A percentile compares a stretch with the other conserved stretches of the same genome.
These are phyloP conservation scores for Colossoma macropomum DNA, from an alignment of 2,113 vertebrate genomes.

Conservation along the genomic window DNA sequence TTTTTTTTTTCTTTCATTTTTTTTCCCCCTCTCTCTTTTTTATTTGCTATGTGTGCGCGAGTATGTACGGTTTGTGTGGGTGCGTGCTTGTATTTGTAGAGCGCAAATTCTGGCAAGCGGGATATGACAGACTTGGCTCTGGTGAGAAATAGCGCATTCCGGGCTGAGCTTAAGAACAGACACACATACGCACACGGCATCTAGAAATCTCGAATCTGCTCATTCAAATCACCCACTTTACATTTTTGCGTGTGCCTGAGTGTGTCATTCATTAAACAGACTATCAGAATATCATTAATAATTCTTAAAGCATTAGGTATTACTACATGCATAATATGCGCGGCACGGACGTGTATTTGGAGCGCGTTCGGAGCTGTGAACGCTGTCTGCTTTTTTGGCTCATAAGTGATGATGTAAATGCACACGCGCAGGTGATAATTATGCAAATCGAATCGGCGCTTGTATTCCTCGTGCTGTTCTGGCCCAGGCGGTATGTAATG, in stretches of 20 bases:
- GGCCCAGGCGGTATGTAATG: slow-evolving; percentile 27
- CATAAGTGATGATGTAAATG: slow-evolving; percentile 29
- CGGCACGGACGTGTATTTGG: background rate
- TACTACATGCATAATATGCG: slow-evolving; percentile 14
- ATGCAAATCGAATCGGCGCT: slow-evolving; percentile 37
- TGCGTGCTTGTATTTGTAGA: slow-evolving; percentile 35
- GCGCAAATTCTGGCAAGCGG: slow-evolving; percentile 36
- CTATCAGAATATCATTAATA: slow-evolving; percentile 18
- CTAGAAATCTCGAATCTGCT: slow-evolving; percentile 22
- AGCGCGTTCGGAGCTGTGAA: slow-evolving; percentile 3
- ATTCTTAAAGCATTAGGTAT: background rate
- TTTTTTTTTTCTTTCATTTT: background rate
- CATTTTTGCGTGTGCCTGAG: background rate
- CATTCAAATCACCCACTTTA: slow-evolving; percentile 22
- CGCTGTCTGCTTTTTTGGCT: slow-evolving; percentile 36
- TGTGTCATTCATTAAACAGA: slow-evolving; percentile 26
- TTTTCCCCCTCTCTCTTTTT: background rate
- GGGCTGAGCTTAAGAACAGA: slow-evolving; percentile 28
- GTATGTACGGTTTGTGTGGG: slow-evolving; percentile 13
- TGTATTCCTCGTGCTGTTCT: slow-evolving; percentile 32
- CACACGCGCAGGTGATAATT: slow-evolving; percentile 54
- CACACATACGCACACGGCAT: background rate
- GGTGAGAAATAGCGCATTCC: slow-evolving; percentile 45
- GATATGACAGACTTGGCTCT: slow-evolving; percentile 44
- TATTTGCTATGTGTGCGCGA: background rate